Evolutionary conservation across 2,113 vertebrate species (phyloP).

Genomic region (Cathartes aura): DNA sequence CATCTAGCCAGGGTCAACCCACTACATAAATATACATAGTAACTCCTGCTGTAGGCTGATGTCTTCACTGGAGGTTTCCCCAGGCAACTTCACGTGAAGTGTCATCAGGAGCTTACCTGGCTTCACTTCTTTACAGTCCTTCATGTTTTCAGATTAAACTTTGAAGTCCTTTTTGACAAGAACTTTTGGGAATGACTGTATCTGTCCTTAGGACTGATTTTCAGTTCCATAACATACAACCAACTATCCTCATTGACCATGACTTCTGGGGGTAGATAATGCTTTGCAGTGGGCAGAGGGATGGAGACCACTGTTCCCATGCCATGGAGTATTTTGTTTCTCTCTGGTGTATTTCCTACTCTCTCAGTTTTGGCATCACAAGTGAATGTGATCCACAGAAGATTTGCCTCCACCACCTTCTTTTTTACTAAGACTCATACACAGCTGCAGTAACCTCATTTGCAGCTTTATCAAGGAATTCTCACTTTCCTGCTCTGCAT

Average conservation of each 20-base stretch:
- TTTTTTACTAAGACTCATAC: neutral
- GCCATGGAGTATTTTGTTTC: neutral
- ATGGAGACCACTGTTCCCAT: neutral
- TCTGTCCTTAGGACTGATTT: neutral
- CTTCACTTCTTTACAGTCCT: neutral
- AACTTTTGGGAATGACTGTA: neutral
- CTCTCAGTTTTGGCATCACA: neutral
- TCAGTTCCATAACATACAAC: neutral
- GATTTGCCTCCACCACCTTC: neutral
- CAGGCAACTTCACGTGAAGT: neutral
- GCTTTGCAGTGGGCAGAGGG: neutral
- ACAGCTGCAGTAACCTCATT: neutral
- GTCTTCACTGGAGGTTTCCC: neutral
- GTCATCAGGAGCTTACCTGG: neutral
- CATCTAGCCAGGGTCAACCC: too few species aligned
- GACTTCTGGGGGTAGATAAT: neutral
- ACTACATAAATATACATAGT: neutral
- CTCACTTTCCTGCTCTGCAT: neutral
- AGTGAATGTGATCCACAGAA: neutral
- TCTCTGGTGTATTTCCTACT: neutral
- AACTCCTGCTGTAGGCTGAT: neutral
- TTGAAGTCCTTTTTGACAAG: neutral
- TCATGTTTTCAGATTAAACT: neutral
- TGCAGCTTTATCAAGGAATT: neutral
- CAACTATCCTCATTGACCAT: neutral